Base-by-base conservation (phyloP, 2,797 vertebrate genomes). In the Cynopterus sphinx region DNA sequence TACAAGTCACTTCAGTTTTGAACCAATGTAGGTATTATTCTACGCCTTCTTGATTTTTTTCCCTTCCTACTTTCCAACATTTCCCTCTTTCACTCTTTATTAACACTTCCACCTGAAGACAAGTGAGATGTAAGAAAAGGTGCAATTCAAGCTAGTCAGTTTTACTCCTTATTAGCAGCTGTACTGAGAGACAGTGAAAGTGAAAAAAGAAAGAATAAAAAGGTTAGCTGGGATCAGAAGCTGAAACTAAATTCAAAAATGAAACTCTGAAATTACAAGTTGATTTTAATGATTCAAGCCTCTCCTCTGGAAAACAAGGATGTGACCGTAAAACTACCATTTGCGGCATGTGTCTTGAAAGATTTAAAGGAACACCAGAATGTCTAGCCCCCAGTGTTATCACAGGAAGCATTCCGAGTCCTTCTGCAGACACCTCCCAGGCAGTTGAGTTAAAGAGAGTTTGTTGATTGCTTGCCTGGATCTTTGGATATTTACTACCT, bases 131-230 rank as follows among this genome's bases (percentile, higher is more conserved):
- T 17, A 59, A 73, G 59, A 87, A 70, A 87, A 90, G 85, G 91
- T 81, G 82, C 51, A 91, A 93, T 94, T 95, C 87, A 89, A 95
- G 91, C 83, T 87, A 94, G 95, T 82, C 71, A 90, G 61, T 87
- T 95, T 97, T 70, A 95, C 88, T 97, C 94, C 90, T 94, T 84
- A 91, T 96, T 91, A 96, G 93, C 91, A 95, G 81, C 89, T 96
- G 86, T 93, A 57, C 4, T 87, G 74, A 97, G 68, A 77, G 68
- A 59, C 39, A 95, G 41, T 28, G 12, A 90, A 73, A 9, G 51
- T 33, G 71, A 90, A 82, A 73, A 31, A 70, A 15, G 12, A 81
- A 22, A 94, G 53, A 89, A 79, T 8, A 39, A 41, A 77, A 55
- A 67, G 41, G 71, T 71, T 43, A 84, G 51, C 33, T 88, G 39